Base-by-base conservation (phyloP, 1,140 invertebrate species). In the Littorina saxatilis region DNA sequence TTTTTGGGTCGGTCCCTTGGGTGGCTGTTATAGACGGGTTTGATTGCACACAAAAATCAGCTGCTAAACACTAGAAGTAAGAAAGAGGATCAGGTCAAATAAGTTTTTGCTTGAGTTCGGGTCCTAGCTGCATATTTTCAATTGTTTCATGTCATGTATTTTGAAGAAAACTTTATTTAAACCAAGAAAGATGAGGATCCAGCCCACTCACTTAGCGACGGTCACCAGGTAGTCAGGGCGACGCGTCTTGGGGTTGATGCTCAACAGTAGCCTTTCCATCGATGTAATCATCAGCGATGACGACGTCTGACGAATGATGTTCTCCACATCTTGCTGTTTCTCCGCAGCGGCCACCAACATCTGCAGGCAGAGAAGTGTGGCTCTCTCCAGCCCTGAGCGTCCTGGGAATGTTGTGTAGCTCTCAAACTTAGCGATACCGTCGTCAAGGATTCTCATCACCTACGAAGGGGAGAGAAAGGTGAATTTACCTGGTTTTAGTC, bases 191-290 rank as follows among this genome's bases (percentile, higher is more conserved):
- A n/a, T n/a, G n/a, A n/a, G n/a, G n/a, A n/a, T n/a, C n/a, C n/a
- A n/a, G n/a, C n/a, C n/a, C n/a, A 73, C 91, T 84, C 95, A 96
- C 92, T 96, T 96, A 0, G 95, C 94, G 55, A 97, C 94, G 84
- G 96, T 96, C 17, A 96, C 93, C 84, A 97, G 94, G 87, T 97
- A 95, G 90, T 97, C 96, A 0, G 96, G 95, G 87, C 95, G 94
- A 3, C 95, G 94, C 5, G 94, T 95, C 17, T 95, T 93, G 17
- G 95, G 94, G 93, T 97, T 97, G 20, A 96, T 94, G 79, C 96
- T 96, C n/a, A 98, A 91, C 0, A 99, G 92, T 13, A 99, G 94
- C 84, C 96, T 96, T 73, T 96, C 96, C 4, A 98, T 91, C 5
- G 95, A 95, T 0, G 95, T 94, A 0, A 97, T 92, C 35, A 97